Base-by-base conservation (phyloP, 2,113 vertebrate genomes). In the Petrocephalus zakoni region DNA sequence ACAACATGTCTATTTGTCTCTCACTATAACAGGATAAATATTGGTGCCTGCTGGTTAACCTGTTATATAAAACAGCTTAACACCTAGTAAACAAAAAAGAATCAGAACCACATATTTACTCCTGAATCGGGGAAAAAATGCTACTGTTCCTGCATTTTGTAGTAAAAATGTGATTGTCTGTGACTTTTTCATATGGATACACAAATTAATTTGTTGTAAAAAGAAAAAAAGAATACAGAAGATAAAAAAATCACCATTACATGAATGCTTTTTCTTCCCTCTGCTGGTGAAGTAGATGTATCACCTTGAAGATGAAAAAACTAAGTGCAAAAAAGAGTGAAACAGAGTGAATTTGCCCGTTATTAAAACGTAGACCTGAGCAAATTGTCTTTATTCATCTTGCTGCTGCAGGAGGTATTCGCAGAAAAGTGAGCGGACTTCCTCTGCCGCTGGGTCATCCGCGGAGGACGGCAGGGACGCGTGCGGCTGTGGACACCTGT, bases 341-440 rank as follows among this genome's bases (percentile, higher is more conserved):
- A 22, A 83, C 9, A 46, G 8, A 47, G 21, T 49, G 6, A 25
- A 21, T 68, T 10, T 5, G 6, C 6, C n/a, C 21, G 11, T 78
- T 83, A 49, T 25, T 56, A 37, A 75, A 75, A 75, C 17, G 68
- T 8, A 75, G 68, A 29, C 68, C 29, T 75, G 29, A 64, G 51
- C 56, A 22, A 55, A 61, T 51, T 4, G 9, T 42, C 15, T 72
- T 34, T 21, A 89, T 75, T 94, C 93, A 51, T 91, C 91, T 0
- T 92, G 92, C 89, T 91, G 93, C 90, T 87, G 93, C 91, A 94
- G 92, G 0, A 94, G 93, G 90, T 95, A 94, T 75, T 93, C 89
- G 64, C 94, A 93, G 91, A 95, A 92, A 21, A 94, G 92, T 46
- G 94, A 90, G 0, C 94, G 89, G 68, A 94, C 91, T 56, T 93